Evolutionary conservation across 2,888 invertebrate genomes (phyloP).

Genomic region (Pyrochroa serraticornis): DNA sequence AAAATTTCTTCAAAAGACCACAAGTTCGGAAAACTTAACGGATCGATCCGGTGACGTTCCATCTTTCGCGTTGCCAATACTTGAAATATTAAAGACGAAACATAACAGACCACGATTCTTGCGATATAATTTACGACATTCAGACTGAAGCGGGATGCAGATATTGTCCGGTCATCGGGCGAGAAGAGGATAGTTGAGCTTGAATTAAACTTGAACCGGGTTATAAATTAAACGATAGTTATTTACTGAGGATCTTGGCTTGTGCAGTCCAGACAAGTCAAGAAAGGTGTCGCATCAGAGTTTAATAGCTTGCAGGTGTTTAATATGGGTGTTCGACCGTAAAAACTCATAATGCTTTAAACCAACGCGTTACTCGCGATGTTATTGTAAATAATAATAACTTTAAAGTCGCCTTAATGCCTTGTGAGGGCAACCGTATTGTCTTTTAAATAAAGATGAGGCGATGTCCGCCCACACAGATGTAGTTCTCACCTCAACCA

Average conservation of each 20-base stretch:
- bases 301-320: constrained; percentile 49
- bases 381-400: constrained; percentile 52
- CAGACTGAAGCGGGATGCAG: constrained; percentile 43
- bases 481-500: constrained; percentile 7
- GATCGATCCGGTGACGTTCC: constrained; percentile 1
- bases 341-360: constrained; percentile 50
- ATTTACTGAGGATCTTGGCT: constrained; percentile 40
- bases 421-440: constrained; percentile 37
- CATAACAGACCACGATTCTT: constrained; percentile 46
- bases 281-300: constrained; percentile 42
- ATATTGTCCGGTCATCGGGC: constrained; percentile 11
- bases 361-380: constrained; percentile 49
- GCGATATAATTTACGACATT: constrained; percentile 48
- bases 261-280: constrained; percentile 45
- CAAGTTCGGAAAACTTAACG: background rate
- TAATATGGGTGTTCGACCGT: constrained; percentile 44
- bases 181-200: constrained; percentile 36
- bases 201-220: constrained; percentile 51
- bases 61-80: background rate
- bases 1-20: too few relatives aligned
- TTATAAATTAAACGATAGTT: constrained; percentile 44
- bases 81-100: background rate
- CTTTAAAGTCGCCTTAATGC: constrained; percentile 43
- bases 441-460: constrained; percentile 29
- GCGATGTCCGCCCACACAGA: background rate